Evolutionary conservation across 2,113 vertebrate genomes (phyloP), one percentile per base, ranked within the genome.

Genomic region (Lepidothrix coronata): DNA sequence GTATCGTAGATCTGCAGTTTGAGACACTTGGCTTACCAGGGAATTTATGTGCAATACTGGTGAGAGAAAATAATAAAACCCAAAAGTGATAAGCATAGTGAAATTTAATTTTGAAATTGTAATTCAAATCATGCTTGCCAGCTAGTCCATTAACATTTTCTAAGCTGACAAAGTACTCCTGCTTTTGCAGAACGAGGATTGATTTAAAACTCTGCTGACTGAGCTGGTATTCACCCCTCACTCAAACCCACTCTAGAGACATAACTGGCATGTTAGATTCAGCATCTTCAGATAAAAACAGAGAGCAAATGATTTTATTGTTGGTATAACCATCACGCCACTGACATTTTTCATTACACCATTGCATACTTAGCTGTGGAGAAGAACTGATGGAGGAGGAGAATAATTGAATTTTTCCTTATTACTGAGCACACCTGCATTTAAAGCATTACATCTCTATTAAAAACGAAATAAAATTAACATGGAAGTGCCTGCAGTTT

Each of bases 151-250:
- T 95, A 95, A 58, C 81, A 83, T 83, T 96, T 87, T 54, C 87
- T 55, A 79, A 68, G 44, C 28, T 65, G 78, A 87, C 77, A 82
- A 55, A 49, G 31, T 72, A 17, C 33, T 89, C 70, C 28, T 5
- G 4, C 78, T 91, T 85, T 85, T 44, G 39, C 65, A 72, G 63
- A 93, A 59, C 35, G 5, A 21, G 51, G n/a, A 87, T 68, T 71
- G 73, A 96, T 92, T 85, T 65, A 82, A 48, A 92, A 78, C 84
- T 87, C 80, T 68, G 49, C 84, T 85, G 91, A 62, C 86, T 55
- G 76, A 62, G 91, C 57, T 66, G n/a, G 33, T 23, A 48, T 86
- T 86, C 80, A 57, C 33, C 12, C 12, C 59, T 92, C 83, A 14
- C 63, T 83, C 88, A 85, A 21, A 79, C 27, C 63, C 39, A 62